These are phyloP conservation scores for Antrozous pallidus DNA, from an alignment of 2,797 vertebrate genomes.

Conservation along the genomic window DNA sequence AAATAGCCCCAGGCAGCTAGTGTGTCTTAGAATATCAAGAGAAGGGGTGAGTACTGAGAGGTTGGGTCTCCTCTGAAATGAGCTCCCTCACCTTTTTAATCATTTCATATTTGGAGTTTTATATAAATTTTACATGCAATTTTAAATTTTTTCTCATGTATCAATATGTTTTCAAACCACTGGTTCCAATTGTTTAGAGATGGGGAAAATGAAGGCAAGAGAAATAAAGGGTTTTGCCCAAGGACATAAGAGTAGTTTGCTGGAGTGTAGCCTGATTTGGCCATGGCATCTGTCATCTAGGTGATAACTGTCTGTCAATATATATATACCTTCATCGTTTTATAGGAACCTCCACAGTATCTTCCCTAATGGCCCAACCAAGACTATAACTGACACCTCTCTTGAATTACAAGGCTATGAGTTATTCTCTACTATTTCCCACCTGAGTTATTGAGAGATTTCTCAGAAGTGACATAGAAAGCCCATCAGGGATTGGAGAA, in stretches of 20 bases:
- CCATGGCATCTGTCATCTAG: background rate
- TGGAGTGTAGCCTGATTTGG: background rate
- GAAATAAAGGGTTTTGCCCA: background rate
- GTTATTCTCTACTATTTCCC: background rate
- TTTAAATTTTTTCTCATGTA: background rate
- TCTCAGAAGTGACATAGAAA: background rate
- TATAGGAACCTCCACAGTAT: background rate
- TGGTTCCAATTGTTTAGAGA: background rate
- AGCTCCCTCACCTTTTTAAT: background rate
- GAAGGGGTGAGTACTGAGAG: background rate
- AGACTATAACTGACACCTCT: background rate
- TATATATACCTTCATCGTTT: background rate
- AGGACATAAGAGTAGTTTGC: background rate
- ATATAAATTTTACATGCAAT: background rate
- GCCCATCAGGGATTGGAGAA: background rate
- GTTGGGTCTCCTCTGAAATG: background rate
- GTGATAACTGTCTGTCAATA: background rate
- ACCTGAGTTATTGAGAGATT: background rate
- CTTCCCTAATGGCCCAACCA: background rate
- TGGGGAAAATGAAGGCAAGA: background rate
- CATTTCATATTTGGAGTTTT: background rate
- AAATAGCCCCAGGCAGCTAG: background rate
- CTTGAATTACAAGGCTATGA: background rate
- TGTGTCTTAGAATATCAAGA: rapidly evolving
- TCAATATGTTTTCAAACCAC: background rate